These are phyloP conservation scores for Romanomermis culicivorax DNA, from an alignment of 2,888 invertebrate genomes.

Conservation along the genomic window DNA sequence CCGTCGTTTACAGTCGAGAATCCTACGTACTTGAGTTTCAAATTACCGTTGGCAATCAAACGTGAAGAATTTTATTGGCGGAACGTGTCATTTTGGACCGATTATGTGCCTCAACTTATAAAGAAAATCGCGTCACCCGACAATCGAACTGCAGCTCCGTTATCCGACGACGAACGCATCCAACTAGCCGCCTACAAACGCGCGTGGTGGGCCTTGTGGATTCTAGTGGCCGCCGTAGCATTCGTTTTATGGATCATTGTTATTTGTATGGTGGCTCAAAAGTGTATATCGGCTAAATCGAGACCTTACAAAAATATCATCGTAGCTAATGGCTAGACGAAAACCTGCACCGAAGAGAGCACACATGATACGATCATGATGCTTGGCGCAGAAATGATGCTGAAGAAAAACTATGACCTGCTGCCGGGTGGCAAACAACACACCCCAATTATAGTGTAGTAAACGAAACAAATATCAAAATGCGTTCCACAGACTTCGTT, in stretches of 20 bases:
- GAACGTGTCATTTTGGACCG: constrained; percentile 25
- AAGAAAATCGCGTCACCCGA: constrained; percentile 9
- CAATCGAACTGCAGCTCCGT: constrained; percentile 11
- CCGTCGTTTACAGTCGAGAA: constrained; percentile 16
- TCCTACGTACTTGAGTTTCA: constrained; percentile 19
- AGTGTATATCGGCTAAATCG: constrained; percentile 13
- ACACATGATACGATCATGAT: no score
- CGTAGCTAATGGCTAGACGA: constrained; percentile 1
- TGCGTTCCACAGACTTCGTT: no score
- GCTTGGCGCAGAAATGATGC: no score
- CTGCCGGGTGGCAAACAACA: no score
- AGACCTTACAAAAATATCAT: constrained; percentile 10
- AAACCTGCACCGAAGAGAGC: no score
- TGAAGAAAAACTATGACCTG: no score
- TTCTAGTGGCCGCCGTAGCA: constrained; percentile 22
- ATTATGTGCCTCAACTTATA: constrained; percentile 10
- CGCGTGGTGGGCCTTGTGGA: constrained; percentile 26
- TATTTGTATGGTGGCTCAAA: constrained; percentile 19
- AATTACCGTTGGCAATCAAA: constrained; percentile 16
- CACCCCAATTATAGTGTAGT: no score
- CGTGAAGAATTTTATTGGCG: constrained; percentile 20
- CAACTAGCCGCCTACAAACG: constrained; percentile 22
- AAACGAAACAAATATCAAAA: no score
- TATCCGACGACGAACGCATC: constrained; percentile 7
- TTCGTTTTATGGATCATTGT: constrained; percentile 22